Conservation (phyloP, 2,888 invertebrate genomes). For the Geotrupes spiniger region DNA sequence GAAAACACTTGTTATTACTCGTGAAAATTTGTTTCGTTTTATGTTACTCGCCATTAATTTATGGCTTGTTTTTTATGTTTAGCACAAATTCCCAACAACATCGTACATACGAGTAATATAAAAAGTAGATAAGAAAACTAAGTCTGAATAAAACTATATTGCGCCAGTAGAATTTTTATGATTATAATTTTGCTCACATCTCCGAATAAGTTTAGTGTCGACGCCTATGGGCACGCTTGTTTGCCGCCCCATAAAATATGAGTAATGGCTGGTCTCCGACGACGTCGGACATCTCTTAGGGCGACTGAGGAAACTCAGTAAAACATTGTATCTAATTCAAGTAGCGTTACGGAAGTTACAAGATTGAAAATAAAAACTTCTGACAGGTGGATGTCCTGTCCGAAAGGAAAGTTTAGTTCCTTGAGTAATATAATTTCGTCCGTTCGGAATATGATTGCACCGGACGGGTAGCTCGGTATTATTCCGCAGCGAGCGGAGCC, state of each 20-base stretch:
- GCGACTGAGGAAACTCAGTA: constrained; percentile 4
- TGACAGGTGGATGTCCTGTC: constrained; percentile 19
- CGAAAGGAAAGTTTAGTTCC: constrained; percentile 17
- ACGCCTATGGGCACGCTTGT: constrained; percentile 16
- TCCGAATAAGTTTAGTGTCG: no score
- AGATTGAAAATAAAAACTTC: constrained; percentile 20
- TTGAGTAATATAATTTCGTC: constrained; percentile 17
- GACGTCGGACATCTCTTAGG: constrained; percentile 1
- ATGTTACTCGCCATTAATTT: no score
- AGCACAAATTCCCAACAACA: no score
- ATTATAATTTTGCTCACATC: no score
- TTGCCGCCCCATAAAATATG: constrained; percentile 29
- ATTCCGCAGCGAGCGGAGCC: not conserved
- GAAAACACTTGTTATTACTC: no score
- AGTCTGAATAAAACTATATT: no score
- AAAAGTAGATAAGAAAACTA: no score
- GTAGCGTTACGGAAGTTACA: constrained; percentile 5
- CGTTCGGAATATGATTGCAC: constrained; percentile 17
- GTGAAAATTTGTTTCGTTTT: no score
- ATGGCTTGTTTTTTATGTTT: no score
- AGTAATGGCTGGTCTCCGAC: constrained; percentile 16
- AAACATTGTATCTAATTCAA: constrained; percentile 6
- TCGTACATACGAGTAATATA: no score
- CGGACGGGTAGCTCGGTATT: constrained; percentile 7
- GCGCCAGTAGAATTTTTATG: no score